A percentile compares a stretch with the other conserved stretches of the same genome.
phyloP scores from a whole-genome alignment of 1,140 invertebrate species.

The Anastrepha obliqua region DNA sequence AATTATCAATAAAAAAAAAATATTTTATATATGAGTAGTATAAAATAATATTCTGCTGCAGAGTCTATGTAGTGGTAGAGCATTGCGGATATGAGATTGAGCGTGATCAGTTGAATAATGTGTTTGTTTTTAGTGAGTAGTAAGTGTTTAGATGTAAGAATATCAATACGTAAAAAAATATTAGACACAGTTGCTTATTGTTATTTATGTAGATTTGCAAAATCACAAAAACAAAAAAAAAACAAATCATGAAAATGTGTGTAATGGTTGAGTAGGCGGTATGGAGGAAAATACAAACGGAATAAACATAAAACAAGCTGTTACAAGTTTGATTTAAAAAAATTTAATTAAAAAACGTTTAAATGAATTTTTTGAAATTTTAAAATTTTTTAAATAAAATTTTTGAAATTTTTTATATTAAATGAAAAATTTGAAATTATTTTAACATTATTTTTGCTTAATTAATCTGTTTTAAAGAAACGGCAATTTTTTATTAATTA shows the following conservation, averaged over 20 bases:
- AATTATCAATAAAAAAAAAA: constrained; percentile 28
- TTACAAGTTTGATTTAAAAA: not conserved
- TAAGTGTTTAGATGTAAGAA: constrained; percentile 12
- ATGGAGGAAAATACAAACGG: not conserved
- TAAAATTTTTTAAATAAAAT: not conserved
- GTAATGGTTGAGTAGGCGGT: not conserved
- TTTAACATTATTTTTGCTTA: not conserved
- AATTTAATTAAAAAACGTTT: not conserved
- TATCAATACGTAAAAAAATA: not conserved
- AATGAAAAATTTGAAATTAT: not conserved
- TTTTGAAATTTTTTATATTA: not conserved
- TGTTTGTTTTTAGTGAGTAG: constrained; percentile 37
- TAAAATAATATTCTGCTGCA: constrained; percentile 36
- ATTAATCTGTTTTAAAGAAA: no score
- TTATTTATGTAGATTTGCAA: constrained; percentile 20
- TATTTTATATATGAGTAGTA: constrained; percentile 7
- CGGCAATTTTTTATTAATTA: no score
- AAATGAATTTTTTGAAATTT: not conserved
- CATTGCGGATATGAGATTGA: constrained; percentile 34
- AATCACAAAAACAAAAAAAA: constrained; percentile 4
- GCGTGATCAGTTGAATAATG: constrained; percentile 34
- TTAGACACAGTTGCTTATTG: constrained; percentile 35
- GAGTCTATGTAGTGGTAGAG: constrained; percentile 35
- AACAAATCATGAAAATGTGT: not conserved
- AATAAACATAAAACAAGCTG: no score